Evolutionary conservation across 2,797 vertebrate species (phyloP).

Genomic region (Phrynocephalus guinanensis): DNA sequence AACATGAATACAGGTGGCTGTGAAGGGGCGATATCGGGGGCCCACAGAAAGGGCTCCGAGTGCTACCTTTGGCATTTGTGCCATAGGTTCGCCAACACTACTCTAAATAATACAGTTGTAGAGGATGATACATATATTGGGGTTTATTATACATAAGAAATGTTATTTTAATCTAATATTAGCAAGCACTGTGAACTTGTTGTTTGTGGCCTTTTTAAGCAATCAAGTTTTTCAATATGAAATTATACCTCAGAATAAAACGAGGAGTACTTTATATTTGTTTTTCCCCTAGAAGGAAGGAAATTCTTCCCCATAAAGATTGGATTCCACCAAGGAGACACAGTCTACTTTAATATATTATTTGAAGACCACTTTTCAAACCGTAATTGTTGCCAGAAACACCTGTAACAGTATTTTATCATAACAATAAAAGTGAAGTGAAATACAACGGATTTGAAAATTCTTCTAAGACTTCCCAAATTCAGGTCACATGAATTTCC

Average conservation of each 20-base stretch:
- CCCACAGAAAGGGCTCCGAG: no score
- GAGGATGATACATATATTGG: not conserved
- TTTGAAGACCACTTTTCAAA: not conserved
- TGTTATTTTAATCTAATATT: not conserved
- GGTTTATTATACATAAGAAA: not conserved
- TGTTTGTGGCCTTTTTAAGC: not conserved
- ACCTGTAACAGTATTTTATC: not conserved
- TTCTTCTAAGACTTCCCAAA: not conserved
- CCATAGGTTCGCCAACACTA: no score
- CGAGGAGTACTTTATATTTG: not conserved
- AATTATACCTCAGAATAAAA: not conserved
- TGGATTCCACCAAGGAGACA: not conserved
- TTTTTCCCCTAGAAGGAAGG: no score
- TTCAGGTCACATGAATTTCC: not conserved
- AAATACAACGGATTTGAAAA: not conserved
- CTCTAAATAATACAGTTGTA: not conserved
- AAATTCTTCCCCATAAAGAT: not conserved
- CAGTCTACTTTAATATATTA: not conserved
- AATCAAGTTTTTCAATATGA: not conserved
- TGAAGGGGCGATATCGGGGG: no score
- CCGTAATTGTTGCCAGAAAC: not conserved
- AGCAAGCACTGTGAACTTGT: not conserved
- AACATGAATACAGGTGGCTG: no score
- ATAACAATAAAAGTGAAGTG: not conserved
- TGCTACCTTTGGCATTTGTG: no score